phyloP scores from a whole-genome alignment of 1,140 invertebrate genomes.

The Parasteatoda tepidariorum region DNA sequence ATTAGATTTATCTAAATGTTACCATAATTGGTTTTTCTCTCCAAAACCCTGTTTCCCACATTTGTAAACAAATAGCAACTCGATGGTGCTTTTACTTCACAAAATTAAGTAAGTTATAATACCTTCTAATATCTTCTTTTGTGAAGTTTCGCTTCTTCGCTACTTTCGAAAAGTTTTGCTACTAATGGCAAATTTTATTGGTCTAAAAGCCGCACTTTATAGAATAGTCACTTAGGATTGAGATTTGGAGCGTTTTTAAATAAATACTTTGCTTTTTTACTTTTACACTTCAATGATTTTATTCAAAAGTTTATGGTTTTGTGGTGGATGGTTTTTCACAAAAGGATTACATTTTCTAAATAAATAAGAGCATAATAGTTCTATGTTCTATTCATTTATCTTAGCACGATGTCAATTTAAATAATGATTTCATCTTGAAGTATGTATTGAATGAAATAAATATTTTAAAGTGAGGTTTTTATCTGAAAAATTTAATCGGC shows the following conservation, averaged over 20 bases:
- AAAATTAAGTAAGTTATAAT: background rate
- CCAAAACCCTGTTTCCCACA: background rate
- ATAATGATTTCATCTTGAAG: too few relatives aligned
- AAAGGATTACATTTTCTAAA: too few relatives aligned
- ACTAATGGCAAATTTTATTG: background rate
- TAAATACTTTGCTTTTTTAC: background rate
- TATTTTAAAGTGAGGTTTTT: too few relatives aligned
- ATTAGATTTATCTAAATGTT: constrained; percentile 45
- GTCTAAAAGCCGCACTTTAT: background rate
- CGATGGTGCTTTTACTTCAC: background rate
- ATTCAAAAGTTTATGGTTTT: too few relatives aligned
- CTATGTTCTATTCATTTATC: too few relatives aligned
- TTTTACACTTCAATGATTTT: background rate
- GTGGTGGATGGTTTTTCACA: too few relatives aligned
- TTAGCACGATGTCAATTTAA: too few relatives aligned
- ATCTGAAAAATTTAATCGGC: too few relatives aligned
- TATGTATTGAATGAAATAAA: too few relatives aligned
- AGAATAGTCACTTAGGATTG: background rate
- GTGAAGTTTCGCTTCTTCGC: background rate
- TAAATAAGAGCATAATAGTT: too few relatives aligned
- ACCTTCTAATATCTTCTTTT: background rate
- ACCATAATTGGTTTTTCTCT: constrained; percentile 29
- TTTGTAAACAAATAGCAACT: constrained; percentile 17
- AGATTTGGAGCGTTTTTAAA: background rate
- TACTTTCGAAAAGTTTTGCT: background rate